Evolutionary conservation across 1,140 invertebrate species (phyloP).

Genomic region (Drosophila bocki): DNA sequence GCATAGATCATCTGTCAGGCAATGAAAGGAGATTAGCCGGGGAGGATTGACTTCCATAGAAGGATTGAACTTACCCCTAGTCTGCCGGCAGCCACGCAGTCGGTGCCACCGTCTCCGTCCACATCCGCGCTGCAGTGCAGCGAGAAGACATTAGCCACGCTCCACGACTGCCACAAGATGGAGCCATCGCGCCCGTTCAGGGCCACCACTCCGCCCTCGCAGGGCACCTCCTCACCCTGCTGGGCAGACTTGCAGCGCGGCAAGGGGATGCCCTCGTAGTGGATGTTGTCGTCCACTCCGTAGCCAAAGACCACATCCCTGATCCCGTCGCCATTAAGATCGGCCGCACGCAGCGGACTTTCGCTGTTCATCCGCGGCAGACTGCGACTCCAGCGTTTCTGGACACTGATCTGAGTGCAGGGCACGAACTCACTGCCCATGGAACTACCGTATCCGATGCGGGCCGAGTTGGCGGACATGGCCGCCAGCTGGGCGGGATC

Average conservation of each 20-base stretch:
- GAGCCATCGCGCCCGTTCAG: constrained; percentile 90
- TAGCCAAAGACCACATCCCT: constrained; percentile 93
- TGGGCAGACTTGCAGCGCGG: constrained; percentile 78
- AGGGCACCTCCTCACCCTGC: constrained; percentile 86
- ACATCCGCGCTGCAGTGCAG: constrained; percentile 91
- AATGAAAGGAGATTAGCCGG: neutral
- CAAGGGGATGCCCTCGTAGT: constrained; percentile 74
- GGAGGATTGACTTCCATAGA: no score
- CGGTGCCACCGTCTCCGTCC: constrained; percentile 89
- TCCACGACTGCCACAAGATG: constrained; percentile 92
- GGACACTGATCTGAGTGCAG: constrained; percentile 89
- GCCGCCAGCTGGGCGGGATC: constrained; percentile 35
- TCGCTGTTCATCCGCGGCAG: constrained; percentile 92
- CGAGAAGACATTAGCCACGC: constrained; percentile 90
- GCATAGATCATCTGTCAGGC: constrained; percentile 87
- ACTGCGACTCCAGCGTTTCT: constrained; percentile 90
- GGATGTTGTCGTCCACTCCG: constrained; percentile 87
- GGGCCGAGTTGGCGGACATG: constrained; percentile 9
- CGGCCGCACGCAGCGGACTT: constrained; percentile 89
- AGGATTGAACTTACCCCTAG: constrained; percentile 87
- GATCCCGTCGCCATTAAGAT: constrained; percentile 91
- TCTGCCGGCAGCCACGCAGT: constrained; percentile 91
- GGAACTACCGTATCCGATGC: constrained; percentile 60
- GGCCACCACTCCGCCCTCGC: constrained; percentile 92
- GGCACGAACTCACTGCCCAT: constrained; percentile 86